phyloP scores from a whole-genome alignment of 2,888 invertebrate species.

The Xylocampa areola region DNA sequence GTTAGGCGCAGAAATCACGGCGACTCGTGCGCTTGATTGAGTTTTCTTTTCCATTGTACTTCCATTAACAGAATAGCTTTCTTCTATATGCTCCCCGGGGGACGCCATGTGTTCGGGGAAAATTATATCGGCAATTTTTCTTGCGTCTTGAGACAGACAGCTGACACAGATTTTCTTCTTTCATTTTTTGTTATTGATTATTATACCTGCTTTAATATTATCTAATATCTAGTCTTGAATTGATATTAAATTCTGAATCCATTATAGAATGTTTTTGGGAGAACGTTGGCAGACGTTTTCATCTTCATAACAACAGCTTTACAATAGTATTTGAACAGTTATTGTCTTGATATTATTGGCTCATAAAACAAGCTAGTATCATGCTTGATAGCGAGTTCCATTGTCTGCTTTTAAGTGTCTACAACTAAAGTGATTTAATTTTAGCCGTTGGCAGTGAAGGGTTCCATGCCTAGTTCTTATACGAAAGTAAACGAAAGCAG shows the following conservation, averaged over 20 bases:
- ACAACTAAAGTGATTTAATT: conserved; percentile 65
- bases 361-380: conserved; percentile 34
- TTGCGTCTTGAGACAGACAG: conserved; percentile 60
- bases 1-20: conserved; percentile 88
- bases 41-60: conserved; percentile 87
- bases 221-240: conserved; percentile 28
- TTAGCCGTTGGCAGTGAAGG: conserved; percentile 57
- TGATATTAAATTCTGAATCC: conserved; percentile 19
- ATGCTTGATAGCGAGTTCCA: conserved; percentile 32
- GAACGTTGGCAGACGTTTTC: conserved; percentile 21
- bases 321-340: conserved; percentile 23
- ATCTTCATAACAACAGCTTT: conserved; percentile 21
- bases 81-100: conserved; percentile 75
- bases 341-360: conserved; percentile 35
- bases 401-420: conserved; percentile 50
- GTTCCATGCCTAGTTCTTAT: conserved; percentile 64
- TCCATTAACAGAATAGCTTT: conserved; percentile 88
- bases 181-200: conserved; percentile 44
- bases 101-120: conserved; percentile 82
- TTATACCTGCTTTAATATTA: conserved; percentile 30
- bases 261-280: conserved; percentile 21
- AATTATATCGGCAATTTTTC: conserved; percentile 85
- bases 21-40: conserved; percentile 87
- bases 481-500: conserved; percentile 76
- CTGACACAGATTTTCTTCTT: conserved; percentile 44